Conservation (phyloP, 2,888 invertebrate species). For the Hyposoter didymator region DNA sequence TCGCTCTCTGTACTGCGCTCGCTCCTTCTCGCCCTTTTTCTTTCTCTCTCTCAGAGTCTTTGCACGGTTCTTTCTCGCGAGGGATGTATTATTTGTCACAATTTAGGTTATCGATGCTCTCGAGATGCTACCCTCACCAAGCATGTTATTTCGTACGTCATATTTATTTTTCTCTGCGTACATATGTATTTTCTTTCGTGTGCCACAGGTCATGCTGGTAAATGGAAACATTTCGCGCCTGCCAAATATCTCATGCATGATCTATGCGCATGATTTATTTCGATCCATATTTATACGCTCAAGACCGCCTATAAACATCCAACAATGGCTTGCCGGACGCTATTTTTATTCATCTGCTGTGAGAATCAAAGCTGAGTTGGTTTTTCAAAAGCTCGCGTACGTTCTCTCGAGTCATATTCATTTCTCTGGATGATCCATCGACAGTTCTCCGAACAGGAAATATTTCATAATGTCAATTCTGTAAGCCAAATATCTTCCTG, state of each 20-base stretch:
- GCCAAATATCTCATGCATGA: constrained; percentile 16
- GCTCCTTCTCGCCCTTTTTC: not conserved
- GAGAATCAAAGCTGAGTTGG: not conserved
- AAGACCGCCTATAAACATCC: constrained; percentile 24
- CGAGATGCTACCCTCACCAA: constrained; percentile 34
- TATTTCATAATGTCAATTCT: not conserved
- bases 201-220: constrained; percentile 1
- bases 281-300: not conserved
- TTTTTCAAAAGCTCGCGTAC: not conserved
- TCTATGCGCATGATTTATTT: not conserved
- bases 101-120: constrained; percentile 62
- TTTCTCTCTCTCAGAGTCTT: not conserved
- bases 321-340: not conserved
- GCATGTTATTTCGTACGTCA: constrained; percentile 14
- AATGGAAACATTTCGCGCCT: constrained; percentile 8
- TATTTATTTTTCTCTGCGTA: not conserved
- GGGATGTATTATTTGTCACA: constrained; percentile 65
- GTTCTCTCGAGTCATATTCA: not conserved
- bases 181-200: not conserved
- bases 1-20: not conserved
- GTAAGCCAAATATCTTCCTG: not conserved
- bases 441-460: too few species aligned
- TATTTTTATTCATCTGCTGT: not conserved
- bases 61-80: constrained; percentile 29
- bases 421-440: not conserved